Conservation (phyloP, 2,797 vertebrate species). For the Streptopelia turtur region DNA sequence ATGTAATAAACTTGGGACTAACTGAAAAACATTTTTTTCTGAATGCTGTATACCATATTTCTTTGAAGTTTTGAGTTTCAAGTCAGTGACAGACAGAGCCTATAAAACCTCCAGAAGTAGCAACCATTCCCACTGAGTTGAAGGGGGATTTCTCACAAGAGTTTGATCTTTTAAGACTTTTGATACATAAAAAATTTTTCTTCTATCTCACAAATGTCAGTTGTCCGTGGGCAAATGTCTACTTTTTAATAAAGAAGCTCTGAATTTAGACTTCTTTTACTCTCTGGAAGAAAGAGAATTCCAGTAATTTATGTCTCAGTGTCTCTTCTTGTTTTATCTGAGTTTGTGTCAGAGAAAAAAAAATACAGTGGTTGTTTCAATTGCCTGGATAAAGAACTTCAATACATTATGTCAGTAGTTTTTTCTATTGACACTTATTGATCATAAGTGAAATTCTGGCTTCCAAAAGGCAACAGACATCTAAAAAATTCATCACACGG, state of each 20-base stretch:
- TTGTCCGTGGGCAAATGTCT: background rate
- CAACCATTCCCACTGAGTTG: background rate
- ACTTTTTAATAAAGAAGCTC: background rate
- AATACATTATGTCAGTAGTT: background rate
- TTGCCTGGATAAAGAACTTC: background rate
- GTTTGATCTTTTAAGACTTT: background rate
- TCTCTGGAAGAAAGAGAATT: background rate
- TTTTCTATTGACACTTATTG: background rate
- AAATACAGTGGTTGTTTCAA: background rate
- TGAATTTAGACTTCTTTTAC: background rate
- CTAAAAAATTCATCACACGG: background rate
- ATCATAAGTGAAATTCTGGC: background rate
- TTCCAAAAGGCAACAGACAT: background rate
- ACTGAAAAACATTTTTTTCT: background rate
- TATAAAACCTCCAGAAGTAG: background rate
- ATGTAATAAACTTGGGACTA: background rate
- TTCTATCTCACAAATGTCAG: background rate
- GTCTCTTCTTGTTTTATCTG: background rate
- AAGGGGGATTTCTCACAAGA: background rate
- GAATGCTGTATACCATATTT: background rate
- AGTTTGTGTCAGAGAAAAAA: background rate
- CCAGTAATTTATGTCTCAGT: background rate
- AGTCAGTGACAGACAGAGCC: background rate
- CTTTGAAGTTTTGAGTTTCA: conserved; percentile 3
- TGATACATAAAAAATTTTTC: background rate